Base-by-base conservation (phyloP, 1,140 invertebrate genomes). In the Drosophila murphyi region DNA sequence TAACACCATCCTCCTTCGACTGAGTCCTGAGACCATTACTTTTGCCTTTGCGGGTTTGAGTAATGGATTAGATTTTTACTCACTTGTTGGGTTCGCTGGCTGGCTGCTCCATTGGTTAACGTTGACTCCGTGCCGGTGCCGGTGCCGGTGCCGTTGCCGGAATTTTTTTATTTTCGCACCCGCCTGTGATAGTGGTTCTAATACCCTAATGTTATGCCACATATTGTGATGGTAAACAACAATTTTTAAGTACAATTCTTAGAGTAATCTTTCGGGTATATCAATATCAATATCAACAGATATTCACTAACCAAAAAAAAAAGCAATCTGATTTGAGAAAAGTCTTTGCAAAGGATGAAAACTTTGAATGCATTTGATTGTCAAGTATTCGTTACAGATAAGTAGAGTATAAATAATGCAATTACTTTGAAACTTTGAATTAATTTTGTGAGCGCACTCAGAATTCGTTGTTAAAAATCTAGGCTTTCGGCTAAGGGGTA, bases 11-110 rank as follows among this genome's bases (percentile, higher is more conserved):
- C 37, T 10, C 5, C 20, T 32, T 3, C 29, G 28, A 28, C 29
- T 67, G 39, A 60, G 72, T 65, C 39, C 63, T 43, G 39, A 43
- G 59, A 54, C 74, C 82, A 78, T 86, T 86, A 82, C 72, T 78
- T 82, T 80, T 76, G 70, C 67, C 64, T 67, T 82, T 87, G 64
- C 65, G 77, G 82, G 82, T 87, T 88, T 87, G 82, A 87, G 82
- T 87, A 87, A 87, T 87, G 82, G 82, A 87, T 87, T 87, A 87
- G 83, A 87, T 87, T 87, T 88, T 88, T 87, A 87, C 82, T 77
- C 73, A 77, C 82, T 87, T 80, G 83, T 87, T 81, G 68, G 69
- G 37, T 55, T 60, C 39, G 48, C 55, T 29, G 45, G 8, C 37
- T 45, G 41, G 4, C 35, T 7, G 2, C 56, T 29, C 50, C 47